Percentiles rank a stretch among this genome's conserved stretches.
Evolutionary conservation across 2,888 invertebrate genomes (phyloP).

Genomic region (Eristalinus sepulchralis): DNA sequence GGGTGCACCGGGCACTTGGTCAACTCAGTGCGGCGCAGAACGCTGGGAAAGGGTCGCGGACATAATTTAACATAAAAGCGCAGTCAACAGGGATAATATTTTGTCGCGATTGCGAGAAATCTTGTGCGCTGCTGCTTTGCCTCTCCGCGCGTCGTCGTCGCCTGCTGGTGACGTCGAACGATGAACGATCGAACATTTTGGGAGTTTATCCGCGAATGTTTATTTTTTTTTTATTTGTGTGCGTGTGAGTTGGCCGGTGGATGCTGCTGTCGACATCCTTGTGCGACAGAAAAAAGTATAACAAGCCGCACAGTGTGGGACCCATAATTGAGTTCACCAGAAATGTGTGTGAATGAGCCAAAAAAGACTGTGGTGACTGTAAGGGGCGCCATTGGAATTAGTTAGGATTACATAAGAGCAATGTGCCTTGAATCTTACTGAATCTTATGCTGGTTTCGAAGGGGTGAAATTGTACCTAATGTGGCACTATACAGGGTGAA

Average conservation of each 20-base stretch:
- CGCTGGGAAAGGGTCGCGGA: constrained; percentile 3
- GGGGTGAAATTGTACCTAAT: no score
- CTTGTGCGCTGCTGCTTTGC: not conserved
- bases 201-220: constrained; percentile 6
- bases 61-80: constrained; percentile 38
- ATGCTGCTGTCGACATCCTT: constrained; percentile 45
- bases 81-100: constrained; percentile 39
- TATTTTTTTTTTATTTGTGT: no score
- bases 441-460: no score
- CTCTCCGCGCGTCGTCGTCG: not conserved
- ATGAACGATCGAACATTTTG: not conserved
- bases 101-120: constrained; percentile 48
- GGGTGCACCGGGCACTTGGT: not conserved
- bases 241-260: constrained; percentile 4
- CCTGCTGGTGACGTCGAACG: not conserved
- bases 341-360: constrained; percentile 8
- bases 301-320: constrained; percentile 8
- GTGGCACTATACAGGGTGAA: no score
- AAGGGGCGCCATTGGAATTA: not conserved
- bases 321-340: constrained; percentile 22
- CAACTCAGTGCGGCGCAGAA: not conserved
- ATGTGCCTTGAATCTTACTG: no score
- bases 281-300: constrained; percentile 19
- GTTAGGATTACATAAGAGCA: no score
- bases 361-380: constrained; percentile 4